Evolutionary conservation across 2,888 invertebrate species (phyloP).

Genomic region (Drosophila differens): DNA sequence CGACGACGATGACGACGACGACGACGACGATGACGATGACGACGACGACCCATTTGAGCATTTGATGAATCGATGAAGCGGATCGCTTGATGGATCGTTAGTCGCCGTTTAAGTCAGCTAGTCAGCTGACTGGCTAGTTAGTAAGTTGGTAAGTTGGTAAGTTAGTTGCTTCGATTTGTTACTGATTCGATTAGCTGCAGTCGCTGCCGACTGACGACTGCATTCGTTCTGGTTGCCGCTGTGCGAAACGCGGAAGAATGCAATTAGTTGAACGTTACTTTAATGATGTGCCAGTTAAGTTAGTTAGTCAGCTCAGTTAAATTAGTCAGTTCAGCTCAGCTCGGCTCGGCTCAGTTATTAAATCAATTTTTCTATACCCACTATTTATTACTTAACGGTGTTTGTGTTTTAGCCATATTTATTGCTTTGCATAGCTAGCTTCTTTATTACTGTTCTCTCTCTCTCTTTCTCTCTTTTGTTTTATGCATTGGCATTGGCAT

Average conservation of each 20-base stretch:
- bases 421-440: slow-evolving; percentile 61
- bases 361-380: slow-evolving; percentile 49
- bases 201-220: slow-evolving; percentile 3
- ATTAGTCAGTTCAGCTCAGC: slow-evolving; percentile 2
- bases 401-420: slow-evolving; percentile 60
- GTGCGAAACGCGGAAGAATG: slow-evolving; percentile 69
- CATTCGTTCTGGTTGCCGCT: slow-evolving; percentile 34
- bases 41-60: slow-evolving; percentile 39
- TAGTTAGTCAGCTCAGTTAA: slow-evolving; percentile 20
- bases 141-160: slow-evolving; percentile 35
- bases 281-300: slow-evolving; percentile 54
- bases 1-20: neutral
- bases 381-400: slow-evolving; percentile 73
- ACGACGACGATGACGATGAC: slow-evolving; percentile 12
- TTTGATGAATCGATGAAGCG: slow-evolving; percentile 53
- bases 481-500: slow-evolving; percentile 18
- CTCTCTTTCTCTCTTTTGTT: neutral
- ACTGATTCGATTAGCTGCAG: slow-evolving; percentile 38
- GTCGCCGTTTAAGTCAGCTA: slow-evolving; percentile 16
- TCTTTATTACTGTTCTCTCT: neutral
- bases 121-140: slow-evolving; percentile 17
- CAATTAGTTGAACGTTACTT: slow-evolving; percentile 63
- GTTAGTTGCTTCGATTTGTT: slow-evolving; percentile 48
- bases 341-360: slow-evolving; percentile 46
- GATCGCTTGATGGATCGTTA: slow-evolving; percentile 51